Conservation (phyloP, 2,113 vertebrate species). For the Xyrauchen texanus region DNA sequence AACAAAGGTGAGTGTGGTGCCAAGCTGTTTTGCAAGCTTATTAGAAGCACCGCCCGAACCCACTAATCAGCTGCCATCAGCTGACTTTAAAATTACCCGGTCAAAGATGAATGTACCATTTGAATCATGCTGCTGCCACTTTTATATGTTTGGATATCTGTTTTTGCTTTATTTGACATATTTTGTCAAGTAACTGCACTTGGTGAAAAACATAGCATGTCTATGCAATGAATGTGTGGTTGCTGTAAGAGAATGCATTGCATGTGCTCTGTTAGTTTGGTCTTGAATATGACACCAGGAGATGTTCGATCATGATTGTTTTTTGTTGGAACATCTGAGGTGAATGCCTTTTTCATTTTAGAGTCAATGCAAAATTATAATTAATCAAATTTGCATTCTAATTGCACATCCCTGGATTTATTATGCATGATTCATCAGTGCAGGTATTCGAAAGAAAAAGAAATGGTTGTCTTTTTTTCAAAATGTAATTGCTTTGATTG, state of each 20-base stretch:
- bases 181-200: conserved; percentile 1
- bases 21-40: conserved; percentile 26
- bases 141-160: not conserved
- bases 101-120: not conserved
- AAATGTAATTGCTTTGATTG: too few species aligned
- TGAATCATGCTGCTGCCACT: not conserved
- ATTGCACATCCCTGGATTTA: too few species aligned
- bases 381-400: too few species aligned
- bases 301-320: not conserved
- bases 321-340: not conserved
- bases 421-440: too few species aligned
- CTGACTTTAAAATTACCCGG: not conserved
- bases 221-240: not conserved
- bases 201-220: not conserved
- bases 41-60: conserved; percentile 6
- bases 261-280: conserved; percentile 23
- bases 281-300: conserved; percentile 19
- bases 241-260: too few species aligned
- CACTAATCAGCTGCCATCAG: conserved; percentile 16
- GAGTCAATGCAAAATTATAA: too few species aligned
- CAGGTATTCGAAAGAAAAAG: too few species aligned
- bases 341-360: not conserved
- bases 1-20: conserved; percentile 34
- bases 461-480: too few species aligned
- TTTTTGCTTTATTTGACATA: not conserved